Evolutionary conservation across 2,797 vertebrate genomes (phyloP).

Genomic region (Argya squamiceps): DNA sequence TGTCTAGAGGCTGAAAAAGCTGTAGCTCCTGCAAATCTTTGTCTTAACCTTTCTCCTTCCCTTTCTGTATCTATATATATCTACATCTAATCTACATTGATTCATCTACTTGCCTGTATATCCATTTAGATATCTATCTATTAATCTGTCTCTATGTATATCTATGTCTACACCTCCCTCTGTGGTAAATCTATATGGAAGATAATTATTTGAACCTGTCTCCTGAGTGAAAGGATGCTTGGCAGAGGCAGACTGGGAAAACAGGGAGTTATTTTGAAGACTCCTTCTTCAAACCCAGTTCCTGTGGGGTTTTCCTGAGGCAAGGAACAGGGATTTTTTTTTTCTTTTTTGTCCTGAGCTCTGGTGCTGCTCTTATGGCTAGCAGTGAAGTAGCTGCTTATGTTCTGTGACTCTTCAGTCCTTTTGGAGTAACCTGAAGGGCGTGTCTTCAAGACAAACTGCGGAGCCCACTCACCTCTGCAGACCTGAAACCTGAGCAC

Average conservation of each 20-base stretch:
- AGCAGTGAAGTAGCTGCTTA: background rate
- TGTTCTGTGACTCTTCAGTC: background rate
- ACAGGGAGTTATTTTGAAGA: background rate
- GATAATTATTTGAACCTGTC: background rate
- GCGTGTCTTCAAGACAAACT: background rate
- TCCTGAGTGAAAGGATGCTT: background rate
- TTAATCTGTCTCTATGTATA: background rate
- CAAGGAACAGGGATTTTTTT: too few relatives aligned
- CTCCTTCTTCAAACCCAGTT: background rate
- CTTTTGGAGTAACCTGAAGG: fast-evolving
- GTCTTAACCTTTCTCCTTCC: background rate
- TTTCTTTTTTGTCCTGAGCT: background rate
- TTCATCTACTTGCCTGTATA: too few relatives aligned
- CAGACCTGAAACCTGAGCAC: background rate
- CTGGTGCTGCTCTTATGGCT: background rate
- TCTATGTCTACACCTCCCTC: background rate
- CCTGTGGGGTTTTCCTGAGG: background rate
- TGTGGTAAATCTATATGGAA: background rate
- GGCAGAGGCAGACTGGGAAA: background rate
- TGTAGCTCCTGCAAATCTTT: background rate
- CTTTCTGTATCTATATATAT: background rate
- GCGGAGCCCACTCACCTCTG: background rate
- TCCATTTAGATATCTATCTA: too few relatives aligned
- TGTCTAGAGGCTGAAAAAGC: background rate
- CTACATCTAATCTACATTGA: background rate